Evolutionary conservation across 2,888 invertebrate genomes (phyloP).

Genomic region (Pterostichus niger): DNA sequence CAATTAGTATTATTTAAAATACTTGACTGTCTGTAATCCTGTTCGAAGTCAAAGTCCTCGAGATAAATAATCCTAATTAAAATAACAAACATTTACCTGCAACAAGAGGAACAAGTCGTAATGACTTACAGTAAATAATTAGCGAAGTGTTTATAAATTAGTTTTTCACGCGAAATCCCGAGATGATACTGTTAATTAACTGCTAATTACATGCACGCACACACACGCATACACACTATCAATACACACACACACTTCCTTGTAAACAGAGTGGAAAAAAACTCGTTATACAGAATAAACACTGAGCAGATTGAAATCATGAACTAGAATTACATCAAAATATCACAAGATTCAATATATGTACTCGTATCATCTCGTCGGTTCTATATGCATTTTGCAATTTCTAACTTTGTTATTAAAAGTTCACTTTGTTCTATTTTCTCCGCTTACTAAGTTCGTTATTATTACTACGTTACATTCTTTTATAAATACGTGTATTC

Average conservation of each 20-base stretch:
- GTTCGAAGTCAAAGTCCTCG: not conserved
- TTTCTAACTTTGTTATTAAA: no score
- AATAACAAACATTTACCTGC: not conserved
- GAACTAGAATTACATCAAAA: not conserved
- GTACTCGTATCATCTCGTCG: not conserved
- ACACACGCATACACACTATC: not conserved
- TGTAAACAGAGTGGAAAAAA: constrained; percentile 8
- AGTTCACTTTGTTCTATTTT: no score
- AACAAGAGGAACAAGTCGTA: not conserved
- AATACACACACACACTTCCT: not conserved
- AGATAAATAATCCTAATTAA: not conserved
- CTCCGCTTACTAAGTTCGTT: no score
- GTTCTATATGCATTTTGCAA: no score
- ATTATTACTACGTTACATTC: no score
- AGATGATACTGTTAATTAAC: constrained; percentile 45
- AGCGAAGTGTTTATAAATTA: constrained; percentile 28
- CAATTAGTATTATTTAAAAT: no score
- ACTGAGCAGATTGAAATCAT: not conserved
- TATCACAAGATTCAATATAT: constrained; percentile 2
- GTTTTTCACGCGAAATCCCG: constrained; percentile 26
- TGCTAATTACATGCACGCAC: constrained; percentile 13
- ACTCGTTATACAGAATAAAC: constrained; percentile 5
- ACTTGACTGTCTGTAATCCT: no score
- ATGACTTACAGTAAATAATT: constrained; percentile 38
- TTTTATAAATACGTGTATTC: no score